phyloP scores from a whole-genome alignment of 1,140 invertebrate genomes.

The Drosophila nebulosa region DNA sequence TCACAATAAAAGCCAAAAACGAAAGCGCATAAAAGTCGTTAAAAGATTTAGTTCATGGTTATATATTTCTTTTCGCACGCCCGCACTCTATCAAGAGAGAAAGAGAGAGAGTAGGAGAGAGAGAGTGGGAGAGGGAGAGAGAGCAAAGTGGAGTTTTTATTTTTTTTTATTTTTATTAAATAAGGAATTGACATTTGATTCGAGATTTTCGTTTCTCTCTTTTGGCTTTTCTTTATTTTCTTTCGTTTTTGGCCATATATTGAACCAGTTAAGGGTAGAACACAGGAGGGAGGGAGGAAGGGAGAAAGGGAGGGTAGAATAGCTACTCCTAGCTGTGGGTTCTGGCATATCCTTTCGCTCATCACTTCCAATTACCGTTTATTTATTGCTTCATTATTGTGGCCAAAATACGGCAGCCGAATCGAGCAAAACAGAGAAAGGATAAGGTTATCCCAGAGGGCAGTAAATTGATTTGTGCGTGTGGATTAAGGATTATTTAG shows the following conservation, averaged over 20 bases:
- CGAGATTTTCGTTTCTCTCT: constrained; percentile 51
- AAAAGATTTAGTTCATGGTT: constrained; percentile 63
- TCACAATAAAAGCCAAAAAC: constrained; percentile 11
- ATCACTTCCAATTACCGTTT: constrained; percentile 76
- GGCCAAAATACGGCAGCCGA: constrained; percentile 14
- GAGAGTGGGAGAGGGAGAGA: too few species aligned
- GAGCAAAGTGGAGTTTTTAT: not conserved
- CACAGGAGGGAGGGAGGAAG: too few species aligned
- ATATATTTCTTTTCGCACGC: constrained; percentile 49
- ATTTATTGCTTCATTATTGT: constrained; percentile 66
- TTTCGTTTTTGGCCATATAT: constrained; percentile 8
- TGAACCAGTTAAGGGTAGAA: not conserved
- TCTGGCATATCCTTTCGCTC: constrained; percentile 49
- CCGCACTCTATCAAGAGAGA: constrained; percentile 23
- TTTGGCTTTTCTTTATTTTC: constrained; percentile 7
- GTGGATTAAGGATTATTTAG: constrained; percentile 29
- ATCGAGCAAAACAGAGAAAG: not conserved
- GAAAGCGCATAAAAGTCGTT: constrained; percentile 57
- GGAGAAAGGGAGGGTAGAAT: not conserved
- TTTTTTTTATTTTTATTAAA: constrained; percentile 66
- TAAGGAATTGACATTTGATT: constrained; percentile 78
- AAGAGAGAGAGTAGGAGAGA: not conserved
- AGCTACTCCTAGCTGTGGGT: constrained; percentile 10
- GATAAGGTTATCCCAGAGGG: constrained; percentile 14
- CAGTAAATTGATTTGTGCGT: constrained; percentile 68